Conservation (phyloP, 2,888 invertebrate genomes). For the Drosophila kanekoi region DNA sequence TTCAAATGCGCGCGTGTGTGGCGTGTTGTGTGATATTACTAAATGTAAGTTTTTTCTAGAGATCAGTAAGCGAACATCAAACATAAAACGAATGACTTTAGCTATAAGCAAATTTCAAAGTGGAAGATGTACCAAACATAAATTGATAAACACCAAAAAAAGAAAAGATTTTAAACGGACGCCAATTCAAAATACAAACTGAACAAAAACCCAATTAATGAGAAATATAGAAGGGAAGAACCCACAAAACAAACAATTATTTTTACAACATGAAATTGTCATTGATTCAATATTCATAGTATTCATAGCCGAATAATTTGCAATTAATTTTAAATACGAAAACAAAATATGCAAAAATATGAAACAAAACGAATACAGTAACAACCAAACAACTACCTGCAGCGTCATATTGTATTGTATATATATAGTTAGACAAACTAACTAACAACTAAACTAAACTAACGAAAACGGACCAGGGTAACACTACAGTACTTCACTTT, state of each 20-base stretch:
- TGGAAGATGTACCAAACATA: conserved; percentile 40
- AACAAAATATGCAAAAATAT: conserved; percentile 24
- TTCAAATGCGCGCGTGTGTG: conserved; percentile 72
- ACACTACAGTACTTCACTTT: conserved; percentile 50
- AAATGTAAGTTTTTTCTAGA: conserved; percentile 67
- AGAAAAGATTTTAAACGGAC: conserved; percentile 77
- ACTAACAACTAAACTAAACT: conserved; percentile 33
- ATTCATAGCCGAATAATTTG: conserved; percentile 40
- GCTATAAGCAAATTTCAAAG: conserved; percentile 58
- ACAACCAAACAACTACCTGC: conserved; percentile 77
- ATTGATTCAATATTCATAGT: conserved; percentile 40
- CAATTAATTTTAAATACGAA: conserved; percentile 21
- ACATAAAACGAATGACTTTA: conserved; percentile 55
- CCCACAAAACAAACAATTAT: background rate
- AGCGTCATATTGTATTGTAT: conserved; percentile 51
- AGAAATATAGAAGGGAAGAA: conserved; percentile 28
- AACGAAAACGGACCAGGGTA: conserved; percentile 65
- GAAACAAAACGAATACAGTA: conserved; percentile 42
- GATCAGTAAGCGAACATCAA: conserved; percentile 39
- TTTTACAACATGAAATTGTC: conserved; percentile 23
- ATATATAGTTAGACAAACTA: conserved; percentile 45
- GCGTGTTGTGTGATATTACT: conserved; percentile 78
- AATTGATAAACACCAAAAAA: conserved; percentile 45
- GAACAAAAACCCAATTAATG: conserved; percentile 17
- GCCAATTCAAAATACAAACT: conserved; percentile 42